phyloP scores from a whole-genome alignment of 1,140 invertebrate species.

The Drosophila truncata region DNA sequence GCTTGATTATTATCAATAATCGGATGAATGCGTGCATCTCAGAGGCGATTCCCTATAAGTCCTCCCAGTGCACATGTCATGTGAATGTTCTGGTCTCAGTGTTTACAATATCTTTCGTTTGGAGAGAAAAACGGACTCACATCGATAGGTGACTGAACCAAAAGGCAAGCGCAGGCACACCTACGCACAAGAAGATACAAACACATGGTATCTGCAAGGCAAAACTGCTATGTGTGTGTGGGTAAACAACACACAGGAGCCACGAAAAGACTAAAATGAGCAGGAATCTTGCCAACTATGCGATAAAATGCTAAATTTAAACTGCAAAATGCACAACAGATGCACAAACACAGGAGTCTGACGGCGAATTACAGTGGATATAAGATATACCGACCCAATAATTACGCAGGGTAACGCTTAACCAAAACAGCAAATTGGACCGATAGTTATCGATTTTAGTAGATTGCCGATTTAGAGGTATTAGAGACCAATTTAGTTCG shows the following conservation, averaged over 20 bases:
- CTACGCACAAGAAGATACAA: conserved; percentile 5
- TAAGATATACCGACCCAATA: no score
- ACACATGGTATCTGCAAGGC: not conserved
- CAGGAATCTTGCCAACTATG: conserved; percentile 56
- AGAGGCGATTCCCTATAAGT: not conserved
- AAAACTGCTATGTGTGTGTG: conserved; percentile 34
- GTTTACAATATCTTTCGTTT: not conserved
- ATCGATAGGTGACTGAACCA: conserved; percentile 75
- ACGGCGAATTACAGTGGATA: not conserved
- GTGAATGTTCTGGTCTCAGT: not conserved
- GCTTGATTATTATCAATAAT: conserved; percentile 1
- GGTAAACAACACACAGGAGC: conserved; percentile 38
- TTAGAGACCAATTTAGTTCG: no score
- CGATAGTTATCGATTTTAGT: no score
- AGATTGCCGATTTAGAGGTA: no score
- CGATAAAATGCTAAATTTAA: conserved; percentile 67
- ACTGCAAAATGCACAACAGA: conserved; percentile 39
- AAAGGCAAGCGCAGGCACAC: conserved; percentile 36
- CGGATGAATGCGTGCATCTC: not conserved
- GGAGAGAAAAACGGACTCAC: conserved; percentile 55
- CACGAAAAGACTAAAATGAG: conserved; percentile 9
- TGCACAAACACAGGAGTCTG: conserved; percentile 17
- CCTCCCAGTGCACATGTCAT: not conserved
- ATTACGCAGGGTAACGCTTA: not conserved
- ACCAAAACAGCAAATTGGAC: not conserved